A percentile compares a stretch with the other conserved stretches of the same genome.
These are phyloP conservation scores for Cheilosia scutellata DNA, from an alignment of 2,888 invertebrate genomes.

Conservation along the genomic window DNA sequence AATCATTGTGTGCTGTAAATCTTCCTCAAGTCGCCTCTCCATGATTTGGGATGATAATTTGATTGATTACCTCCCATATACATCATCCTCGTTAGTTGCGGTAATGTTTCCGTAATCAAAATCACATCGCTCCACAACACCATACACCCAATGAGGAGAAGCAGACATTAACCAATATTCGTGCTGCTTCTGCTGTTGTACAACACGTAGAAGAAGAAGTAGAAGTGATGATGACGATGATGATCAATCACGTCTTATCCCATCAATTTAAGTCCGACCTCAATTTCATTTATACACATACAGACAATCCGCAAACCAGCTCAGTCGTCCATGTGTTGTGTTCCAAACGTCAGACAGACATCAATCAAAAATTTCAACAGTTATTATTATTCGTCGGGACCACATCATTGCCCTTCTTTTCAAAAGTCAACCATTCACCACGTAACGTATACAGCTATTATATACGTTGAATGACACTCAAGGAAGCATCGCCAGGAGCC, in stretches of 20 bases:
- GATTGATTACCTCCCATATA: conserved; percentile 65
- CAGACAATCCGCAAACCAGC: conserved; percentile 26
- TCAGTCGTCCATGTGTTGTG: conserved; percentile 51
- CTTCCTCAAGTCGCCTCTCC: conserved; percentile 17
- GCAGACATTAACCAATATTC: conserved; percentile 53
- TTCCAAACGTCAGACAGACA: conserved; percentile 62
- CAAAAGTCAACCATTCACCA: conserved; percentile 58
- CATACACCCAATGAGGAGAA: conserved; percentile 28
- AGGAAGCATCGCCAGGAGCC: conserved; percentile 51
- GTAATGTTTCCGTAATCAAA: conserved; percentile 73
- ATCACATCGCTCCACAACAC: conserved; percentile 56
- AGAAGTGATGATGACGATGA: conserved; percentile 66
- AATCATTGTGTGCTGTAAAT: conserved; percentile 10
- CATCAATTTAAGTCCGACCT: conserved; percentile 74
- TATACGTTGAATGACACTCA: conserved; percentile 59
- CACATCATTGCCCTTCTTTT: conserved; percentile 58
- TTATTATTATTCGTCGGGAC: conserved; percentile 65
- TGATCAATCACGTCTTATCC: conserved; percentile 72
- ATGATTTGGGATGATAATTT: conserved; percentile 28
- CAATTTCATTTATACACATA: conserved; percentile 55
- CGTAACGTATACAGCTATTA: conserved; percentile 1
- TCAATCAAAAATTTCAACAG: conserved; percentile 75
- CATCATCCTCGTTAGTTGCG: conserved; percentile 59
- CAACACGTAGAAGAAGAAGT: conserved; percentile 15
- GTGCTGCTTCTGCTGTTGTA: conserved; percentile 25